phyloP scores from a whole-genome alignment of 92 coral and sea anemone genomes.

The Palythoa grandis region DNA sequence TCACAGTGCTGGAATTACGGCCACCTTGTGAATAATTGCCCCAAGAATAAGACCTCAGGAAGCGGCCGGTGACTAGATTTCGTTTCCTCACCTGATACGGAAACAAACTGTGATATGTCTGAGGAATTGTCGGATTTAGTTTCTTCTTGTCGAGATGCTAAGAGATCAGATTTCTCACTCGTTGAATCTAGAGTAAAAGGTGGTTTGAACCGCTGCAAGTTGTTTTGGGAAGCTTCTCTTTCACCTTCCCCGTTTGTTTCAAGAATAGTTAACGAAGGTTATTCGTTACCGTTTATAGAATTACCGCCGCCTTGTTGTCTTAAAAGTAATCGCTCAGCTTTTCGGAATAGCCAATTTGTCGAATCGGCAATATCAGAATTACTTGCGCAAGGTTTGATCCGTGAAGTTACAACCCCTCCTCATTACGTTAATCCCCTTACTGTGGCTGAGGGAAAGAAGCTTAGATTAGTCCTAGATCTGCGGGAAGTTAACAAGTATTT shows the following conservation, averaged over 20 bases:
- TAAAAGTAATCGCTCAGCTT: conserved; percentile 17
- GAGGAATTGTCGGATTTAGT: neutral
- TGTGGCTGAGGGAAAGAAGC: conserved; percentile 41
- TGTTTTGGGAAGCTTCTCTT: neutral
- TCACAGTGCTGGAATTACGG: no score
- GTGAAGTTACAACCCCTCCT: conserved; percentile 19
- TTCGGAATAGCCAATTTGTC: neutral
- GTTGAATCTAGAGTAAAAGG: conserved; percentile 16
- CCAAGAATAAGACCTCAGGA: no score
- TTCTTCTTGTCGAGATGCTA: neutral
- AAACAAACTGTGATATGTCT: neutral
- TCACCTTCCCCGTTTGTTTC: conserved; percentile 34
- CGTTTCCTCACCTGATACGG: no score
- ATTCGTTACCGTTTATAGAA: conserved; percentile 14
- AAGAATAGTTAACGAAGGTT: conserved; percentile 25
- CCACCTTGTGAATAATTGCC: no score
- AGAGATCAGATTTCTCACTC: neutral
- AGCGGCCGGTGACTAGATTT: no score
- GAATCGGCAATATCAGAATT: conserved; percentile 21
- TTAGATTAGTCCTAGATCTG: conserved; percentile 40
- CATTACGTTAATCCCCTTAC: conserved; percentile 38
- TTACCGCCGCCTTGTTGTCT: conserved; percentile 9
- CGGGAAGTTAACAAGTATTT: conserved; percentile 28
- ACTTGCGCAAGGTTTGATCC: neutral
- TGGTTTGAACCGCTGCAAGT: conserved; percentile 4